These are phyloP conservation scores for Megaceryle torquata DNA, from an alignment of 2,113 vertebrate genomes.

Conservation along the genomic window DNA sequence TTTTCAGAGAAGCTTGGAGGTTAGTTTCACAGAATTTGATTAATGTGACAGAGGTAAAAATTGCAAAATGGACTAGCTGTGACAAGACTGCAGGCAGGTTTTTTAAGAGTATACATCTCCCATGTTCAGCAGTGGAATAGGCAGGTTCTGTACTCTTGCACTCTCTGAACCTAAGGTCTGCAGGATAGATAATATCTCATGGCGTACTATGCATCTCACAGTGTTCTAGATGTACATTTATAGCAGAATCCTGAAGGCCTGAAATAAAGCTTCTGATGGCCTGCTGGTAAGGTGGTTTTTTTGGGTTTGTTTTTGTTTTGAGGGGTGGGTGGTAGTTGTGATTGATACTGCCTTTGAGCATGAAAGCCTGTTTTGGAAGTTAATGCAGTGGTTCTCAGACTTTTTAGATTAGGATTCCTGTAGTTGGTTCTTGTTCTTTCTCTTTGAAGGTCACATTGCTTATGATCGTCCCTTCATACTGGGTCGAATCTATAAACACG, in stretches of 20 bases:
- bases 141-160: background rate
- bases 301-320: background rate
- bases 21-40: background rate
- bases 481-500: background rate
- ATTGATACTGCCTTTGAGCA: background rate
- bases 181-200: background rate
- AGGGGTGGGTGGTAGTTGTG: background rate
- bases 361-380: background rate
- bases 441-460: background rate
- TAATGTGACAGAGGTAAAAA: background rate
- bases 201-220: background rate
- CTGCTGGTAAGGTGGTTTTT: fast-evolving
- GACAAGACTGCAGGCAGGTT: background rate
- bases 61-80: background rate
- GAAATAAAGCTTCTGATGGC: background rate
- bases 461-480: background rate
- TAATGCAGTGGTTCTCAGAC: background rate
- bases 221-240: background rate
- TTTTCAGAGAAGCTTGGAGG: background rate
- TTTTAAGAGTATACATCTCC: background rate
- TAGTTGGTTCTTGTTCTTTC: background rate
- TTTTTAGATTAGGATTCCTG: background rate
- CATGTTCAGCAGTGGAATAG: background rate
- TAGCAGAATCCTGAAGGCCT: background rate
- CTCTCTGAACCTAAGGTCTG: background rate